Conservation (phyloP, 2,888 invertebrate genomes). For the Magallana nippona region DNA sequence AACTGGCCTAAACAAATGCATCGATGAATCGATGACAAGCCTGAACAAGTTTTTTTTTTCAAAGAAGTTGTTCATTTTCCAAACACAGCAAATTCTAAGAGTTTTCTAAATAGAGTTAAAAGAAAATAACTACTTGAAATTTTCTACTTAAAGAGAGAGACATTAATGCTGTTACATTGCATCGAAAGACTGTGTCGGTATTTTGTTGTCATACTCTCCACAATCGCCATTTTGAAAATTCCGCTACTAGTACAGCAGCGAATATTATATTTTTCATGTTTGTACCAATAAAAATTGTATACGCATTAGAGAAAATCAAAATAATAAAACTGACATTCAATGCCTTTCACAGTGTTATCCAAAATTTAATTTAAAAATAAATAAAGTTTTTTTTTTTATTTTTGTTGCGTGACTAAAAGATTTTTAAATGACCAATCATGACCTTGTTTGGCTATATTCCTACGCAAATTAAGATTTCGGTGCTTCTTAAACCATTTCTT, state of each 20-base stretch:
- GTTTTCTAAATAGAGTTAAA: too few species aligned
- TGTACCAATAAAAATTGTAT: too few species aligned
- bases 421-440: conserved; percentile 49
- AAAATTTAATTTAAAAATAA: not conserved
- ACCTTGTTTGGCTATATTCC: conserved; percentile 53
- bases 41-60: not conserved
- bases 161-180: not conserved
- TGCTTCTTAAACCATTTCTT: not conserved
- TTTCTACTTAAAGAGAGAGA: too few species aligned
- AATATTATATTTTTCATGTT: conserved; percentile 17
- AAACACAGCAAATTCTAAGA: too few species aligned
- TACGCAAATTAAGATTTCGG: conserved; percentile 31
- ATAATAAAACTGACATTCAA: not conserved
- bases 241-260: conserved; percentile 50
- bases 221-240: conserved; percentile 72
- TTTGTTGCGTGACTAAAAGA: conserved; percentile 43
- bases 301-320: too few species aligned
- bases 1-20: not conserved
- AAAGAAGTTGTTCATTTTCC: conserved; percentile 30
- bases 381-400: not conserved
- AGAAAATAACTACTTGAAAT: too few species aligned
- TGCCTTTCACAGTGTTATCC: not conserved
- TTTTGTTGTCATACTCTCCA: conserved; percentile 34
- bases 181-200: not conserved
- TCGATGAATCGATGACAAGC: conserved; percentile 2